Conservation (phyloP, 2,113 vertebrate genomes). For the Scomber colias region DNA sequence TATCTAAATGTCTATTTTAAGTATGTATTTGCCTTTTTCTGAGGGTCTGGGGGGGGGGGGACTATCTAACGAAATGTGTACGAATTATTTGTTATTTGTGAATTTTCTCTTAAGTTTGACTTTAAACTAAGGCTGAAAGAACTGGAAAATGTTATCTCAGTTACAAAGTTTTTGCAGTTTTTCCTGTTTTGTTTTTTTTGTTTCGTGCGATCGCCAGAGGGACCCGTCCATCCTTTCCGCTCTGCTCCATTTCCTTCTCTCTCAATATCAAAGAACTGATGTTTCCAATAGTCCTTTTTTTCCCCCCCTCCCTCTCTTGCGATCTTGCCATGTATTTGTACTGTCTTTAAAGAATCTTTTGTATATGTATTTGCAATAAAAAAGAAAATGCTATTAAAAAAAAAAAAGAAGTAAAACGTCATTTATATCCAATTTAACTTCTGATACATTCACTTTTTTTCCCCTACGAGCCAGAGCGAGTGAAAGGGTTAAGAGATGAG, state of each 20-base stretch:
- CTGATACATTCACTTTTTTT: not conserved
- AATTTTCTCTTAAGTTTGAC: constrained; percentile 65
- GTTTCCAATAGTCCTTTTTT: constrained; percentile 75
- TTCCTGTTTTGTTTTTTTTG: constrained; percentile 7
- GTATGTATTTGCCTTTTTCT: constrained; percentile 85
- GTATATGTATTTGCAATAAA: constrained; percentile 98
- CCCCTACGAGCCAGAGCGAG: not conserved
- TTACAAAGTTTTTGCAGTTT: constrained; percentile 68
- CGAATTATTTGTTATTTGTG: constrained; percentile 80
- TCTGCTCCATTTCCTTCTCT: constrained; percentile 50
- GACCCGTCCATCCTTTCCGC: constrained; percentile 81
- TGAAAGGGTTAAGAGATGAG: constrained; percentile 65
- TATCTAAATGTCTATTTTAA: constrained; percentile 91
- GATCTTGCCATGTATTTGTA: constrained; percentile 86
- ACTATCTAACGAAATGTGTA: constrained; percentile 85
- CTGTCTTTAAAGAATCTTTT: constrained; percentile 90
- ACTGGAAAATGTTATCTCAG: constrained; percentile 87
- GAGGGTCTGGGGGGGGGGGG: not conserved
- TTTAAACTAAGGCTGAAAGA: constrained; percentile 72
- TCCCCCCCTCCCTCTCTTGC: constrained; percentile 75
- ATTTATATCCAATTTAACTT: not conserved
- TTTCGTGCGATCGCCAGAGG: constrained; percentile 81
- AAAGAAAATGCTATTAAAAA: constrained; percentile 62
- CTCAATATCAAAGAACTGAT: constrained; percentile 61
- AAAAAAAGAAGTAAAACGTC: constrained; percentile 80